Conservation (phyloP, 2,888 invertebrate species). For the Lasioglossum calceatum region DNA sequence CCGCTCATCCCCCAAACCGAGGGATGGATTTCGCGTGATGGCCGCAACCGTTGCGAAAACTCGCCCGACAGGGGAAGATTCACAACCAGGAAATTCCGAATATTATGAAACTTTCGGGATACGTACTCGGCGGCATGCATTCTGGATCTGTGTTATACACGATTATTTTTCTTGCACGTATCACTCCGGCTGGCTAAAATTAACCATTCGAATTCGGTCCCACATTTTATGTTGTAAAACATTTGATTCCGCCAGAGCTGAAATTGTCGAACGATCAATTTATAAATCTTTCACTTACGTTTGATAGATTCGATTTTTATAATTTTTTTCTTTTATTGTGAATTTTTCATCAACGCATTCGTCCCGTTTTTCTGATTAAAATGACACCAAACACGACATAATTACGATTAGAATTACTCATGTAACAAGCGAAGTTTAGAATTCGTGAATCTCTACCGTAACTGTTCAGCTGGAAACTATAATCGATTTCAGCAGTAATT, state of each 20-base stretch:
- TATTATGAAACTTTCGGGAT: neutral
- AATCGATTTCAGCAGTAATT: too few species aligned
- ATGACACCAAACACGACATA: too few species aligned
- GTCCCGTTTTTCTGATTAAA: too few species aligned
- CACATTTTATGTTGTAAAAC: neutral
- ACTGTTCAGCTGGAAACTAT: neutral
- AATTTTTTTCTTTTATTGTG: too few species aligned
- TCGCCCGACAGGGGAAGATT: conserved; percentile 46
- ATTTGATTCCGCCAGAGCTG: neutral
- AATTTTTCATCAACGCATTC: too few species aligned
- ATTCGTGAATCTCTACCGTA: neutral
- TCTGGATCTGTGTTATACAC: neutral
- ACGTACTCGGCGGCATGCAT: conserved; percentile 3
- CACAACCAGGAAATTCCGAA: conserved; percentile 2
- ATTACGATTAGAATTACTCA: too few species aligned
- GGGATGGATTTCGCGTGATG: conserved; percentile 41
- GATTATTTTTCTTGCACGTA: neutral
- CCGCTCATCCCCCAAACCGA: conserved; percentile 30
- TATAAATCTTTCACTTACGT: neutral
- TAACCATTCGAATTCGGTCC: neutral
- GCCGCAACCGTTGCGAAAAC: conserved; percentile 55
- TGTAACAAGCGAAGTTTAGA: neutral
- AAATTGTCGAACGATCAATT: neutral
- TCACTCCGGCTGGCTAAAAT: neutral
- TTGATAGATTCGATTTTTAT: neutral